Evolutionary conservation across 2,888 invertebrate genomes (phyloP).

Genomic region (Drosophila picticornis): DNA sequence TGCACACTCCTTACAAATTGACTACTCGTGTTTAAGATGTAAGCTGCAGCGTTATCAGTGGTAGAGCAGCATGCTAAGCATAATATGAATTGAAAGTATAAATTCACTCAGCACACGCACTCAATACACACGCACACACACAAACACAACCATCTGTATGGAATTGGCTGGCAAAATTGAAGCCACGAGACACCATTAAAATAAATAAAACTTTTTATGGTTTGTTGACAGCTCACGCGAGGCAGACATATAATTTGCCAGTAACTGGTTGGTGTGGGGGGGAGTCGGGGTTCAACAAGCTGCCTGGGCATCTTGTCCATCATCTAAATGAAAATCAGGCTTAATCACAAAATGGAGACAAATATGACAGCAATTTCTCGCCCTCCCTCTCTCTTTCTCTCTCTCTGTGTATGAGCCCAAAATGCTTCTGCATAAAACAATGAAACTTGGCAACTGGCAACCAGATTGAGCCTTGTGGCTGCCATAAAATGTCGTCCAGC

Average conservation of each 20-base stretch:
- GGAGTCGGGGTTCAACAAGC: conserved; percentile 13
- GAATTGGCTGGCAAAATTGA: conserved; percentile 30
- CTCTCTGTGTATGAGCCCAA: not conserved
- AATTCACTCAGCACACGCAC: conserved; percentile 34
- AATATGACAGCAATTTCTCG: conserved; percentile 56
- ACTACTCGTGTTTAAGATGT: not conserved
- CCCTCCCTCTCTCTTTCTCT: not conserved
- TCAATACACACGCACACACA: conserved; percentile 7
- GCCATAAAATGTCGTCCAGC: conserved; percentile 33
- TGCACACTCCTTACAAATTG: not conserved
- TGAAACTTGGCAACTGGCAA: conserved; percentile 38
- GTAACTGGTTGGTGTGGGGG: conserved; percentile 17
- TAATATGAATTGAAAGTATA: conserved; percentile 42
- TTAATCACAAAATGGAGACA: conserved; percentile 67
- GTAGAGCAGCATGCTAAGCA: conserved; percentile 18
- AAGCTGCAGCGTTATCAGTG: conserved; percentile 31
- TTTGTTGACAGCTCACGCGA: conserved; percentile 53
- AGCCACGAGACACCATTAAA: conserved; percentile 47
- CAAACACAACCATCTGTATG: conserved; percentile 8
- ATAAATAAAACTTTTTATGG: conserved; percentile 55
- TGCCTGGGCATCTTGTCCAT: conserved; percentile 52
- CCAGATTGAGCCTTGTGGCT: conserved; percentile 3
- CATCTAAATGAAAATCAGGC: conserved; percentile 76
- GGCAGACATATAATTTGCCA: conserved; percentile 29
- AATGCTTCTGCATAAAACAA: conserved; percentile 43